phyloP scores from a whole-genome alignment of 1,140 invertebrate genomes.

The Penaeus vannamei region DNA sequence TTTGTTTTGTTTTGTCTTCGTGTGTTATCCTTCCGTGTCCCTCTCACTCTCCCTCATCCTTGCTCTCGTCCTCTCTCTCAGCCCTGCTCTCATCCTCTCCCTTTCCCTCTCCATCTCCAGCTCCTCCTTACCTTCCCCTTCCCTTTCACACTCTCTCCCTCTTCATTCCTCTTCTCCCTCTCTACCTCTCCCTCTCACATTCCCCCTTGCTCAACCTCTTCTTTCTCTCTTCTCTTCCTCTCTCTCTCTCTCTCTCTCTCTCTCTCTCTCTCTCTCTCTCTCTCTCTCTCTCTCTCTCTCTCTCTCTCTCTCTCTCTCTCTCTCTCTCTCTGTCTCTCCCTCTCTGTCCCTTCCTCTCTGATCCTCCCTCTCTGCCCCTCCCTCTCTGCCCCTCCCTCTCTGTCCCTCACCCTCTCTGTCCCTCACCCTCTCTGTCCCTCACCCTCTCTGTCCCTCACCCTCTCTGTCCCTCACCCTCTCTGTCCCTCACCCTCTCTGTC shows the following conservation, averaged over 20 bases:
- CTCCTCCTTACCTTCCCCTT: not conserved
- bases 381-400: too few relatives aligned
- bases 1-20: too few relatives aligned
- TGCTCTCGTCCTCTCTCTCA: too few relatives aligned
- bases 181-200: not conserved
- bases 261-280: not conserved
- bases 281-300: not conserved
- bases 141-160: not conserved
- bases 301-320: too few relatives aligned
- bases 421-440: too few relatives aligned
- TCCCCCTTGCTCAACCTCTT: not conserved
- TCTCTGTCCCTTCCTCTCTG: too few relatives aligned
- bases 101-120: not conserved
- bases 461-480: too few relatives aligned
- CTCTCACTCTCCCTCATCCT: conserved; percentile 1
- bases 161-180: not conserved
- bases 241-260: not conserved
- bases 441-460: too few relatives aligned
- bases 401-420: too few relatives aligned
- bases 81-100: not conserved
- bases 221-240: conserved; percentile 1
- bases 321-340: not conserved
- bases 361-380: too few relatives aligned
- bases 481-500: too few relatives aligned
- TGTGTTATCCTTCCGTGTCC: too few relatives aligned